Evolutionary conservation across 2,888 invertebrate species (phyloP).

Genomic region (Ornithoptera alexandrae): DNA sequence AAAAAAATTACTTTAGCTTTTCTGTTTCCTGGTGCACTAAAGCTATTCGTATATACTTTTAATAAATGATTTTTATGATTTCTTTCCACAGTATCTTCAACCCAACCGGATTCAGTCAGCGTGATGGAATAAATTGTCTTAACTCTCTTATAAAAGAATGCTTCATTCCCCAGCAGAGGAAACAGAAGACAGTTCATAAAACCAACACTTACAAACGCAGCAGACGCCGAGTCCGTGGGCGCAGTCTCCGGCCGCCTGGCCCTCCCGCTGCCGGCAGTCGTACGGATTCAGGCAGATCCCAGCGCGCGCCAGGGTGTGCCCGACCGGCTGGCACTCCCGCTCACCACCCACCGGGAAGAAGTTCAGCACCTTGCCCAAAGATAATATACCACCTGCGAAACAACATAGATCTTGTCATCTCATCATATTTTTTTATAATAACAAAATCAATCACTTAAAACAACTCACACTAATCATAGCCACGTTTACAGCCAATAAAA

Average conservation of each 20-base stretch:
- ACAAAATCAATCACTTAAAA: not conserved
- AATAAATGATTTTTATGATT: too few relatives aligned
- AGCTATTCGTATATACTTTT: too few relatives aligned
- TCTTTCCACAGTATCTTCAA: too few relatives aligned
- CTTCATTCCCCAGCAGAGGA: not conserved
- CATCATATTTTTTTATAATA: too few relatives aligned
- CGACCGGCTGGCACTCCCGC: conserved; percentile 87
- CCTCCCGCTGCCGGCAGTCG: conserved; percentile 88
- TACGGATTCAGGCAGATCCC: conserved; percentile 92
- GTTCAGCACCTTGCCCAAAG: conserved; percentile 83
- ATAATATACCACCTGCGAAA: conserved; percentile 52
- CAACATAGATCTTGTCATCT: not conserved
- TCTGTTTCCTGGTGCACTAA: too few relatives aligned
- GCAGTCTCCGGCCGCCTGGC: conserved; percentile 85
- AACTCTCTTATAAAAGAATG: not conserved
- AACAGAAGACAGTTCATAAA: too few relatives aligned
- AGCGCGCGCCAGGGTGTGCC: conserved; percentile 83
- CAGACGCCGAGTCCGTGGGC: conserved; percentile 92
- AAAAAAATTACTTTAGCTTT: too few relatives aligned
- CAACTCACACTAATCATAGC: too few relatives aligned
- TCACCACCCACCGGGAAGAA: conserved; percentile 92
- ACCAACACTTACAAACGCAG: conserved; percentile 86
- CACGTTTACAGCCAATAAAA: too few relatives aligned
- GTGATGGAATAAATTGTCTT: not conserved
- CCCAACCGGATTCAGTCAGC: too few relatives aligned